These are phyloP conservation scores for Setophaga coronata DNA, from an alignment of 2,113 vertebrate species.

Conservation along the genomic window DNA sequence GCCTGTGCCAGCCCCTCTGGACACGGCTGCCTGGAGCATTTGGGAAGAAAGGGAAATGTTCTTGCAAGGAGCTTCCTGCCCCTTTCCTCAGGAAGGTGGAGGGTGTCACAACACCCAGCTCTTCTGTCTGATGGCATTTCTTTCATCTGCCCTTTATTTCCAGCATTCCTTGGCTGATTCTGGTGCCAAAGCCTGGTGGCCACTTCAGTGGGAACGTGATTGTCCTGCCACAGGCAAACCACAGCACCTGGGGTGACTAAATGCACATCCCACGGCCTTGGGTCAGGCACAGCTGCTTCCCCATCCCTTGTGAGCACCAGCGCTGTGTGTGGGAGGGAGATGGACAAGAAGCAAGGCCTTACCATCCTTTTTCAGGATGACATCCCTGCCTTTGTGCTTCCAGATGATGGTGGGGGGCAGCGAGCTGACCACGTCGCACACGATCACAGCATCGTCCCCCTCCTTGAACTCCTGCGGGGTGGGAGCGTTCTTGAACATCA, in stretches of 20 bases:
- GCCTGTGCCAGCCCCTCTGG: background rate
- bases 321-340: background rate
- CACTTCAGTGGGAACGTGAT: background rate
- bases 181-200: background rate
- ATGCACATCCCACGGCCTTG: background rate
- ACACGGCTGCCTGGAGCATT: background rate
- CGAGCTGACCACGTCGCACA: constrained; percentile 91
- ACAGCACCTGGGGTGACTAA: background rate
- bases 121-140: background rate
- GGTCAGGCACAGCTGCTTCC: background rate
- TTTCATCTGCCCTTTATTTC: background rate
- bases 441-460: constrained; percentile 88
- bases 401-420: constrained; percentile 92
- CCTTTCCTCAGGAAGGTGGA: background rate
- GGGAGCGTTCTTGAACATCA: constrained; percentile 93
- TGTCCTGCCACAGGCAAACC: background rate
- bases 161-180: background rate
- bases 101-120: background rate
- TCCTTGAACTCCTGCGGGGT: constrained; percentile 95
- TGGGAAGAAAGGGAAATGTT: background rate
- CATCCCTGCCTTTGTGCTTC: constrained; percentile 89
- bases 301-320: background rate
- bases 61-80: background rate
- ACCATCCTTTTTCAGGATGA: constrained; percentile 95
- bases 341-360: constrained; percentile 30